A percentile compares a stretch with the other conserved stretches of the same genome.
phyloP scores from a whole-genome alignment of 2,888 invertebrate genomes.

The Suillia variegata region DNA sequence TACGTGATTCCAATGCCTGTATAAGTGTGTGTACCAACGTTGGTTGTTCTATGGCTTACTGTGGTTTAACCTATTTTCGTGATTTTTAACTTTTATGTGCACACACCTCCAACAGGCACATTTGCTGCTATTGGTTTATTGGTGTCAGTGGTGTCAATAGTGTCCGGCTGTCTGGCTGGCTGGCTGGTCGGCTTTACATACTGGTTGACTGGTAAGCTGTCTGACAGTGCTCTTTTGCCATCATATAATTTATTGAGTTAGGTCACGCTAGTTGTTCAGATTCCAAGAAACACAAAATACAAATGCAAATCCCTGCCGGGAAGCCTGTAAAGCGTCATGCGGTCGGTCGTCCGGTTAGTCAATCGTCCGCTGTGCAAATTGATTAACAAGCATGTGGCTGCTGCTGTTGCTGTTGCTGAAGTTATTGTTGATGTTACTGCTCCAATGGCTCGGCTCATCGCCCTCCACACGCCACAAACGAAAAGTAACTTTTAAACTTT shows the following conservation, averaged over 20 bases:
- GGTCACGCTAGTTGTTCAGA: conserved; percentile 14
- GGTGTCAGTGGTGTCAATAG: conserved; percentile 8
- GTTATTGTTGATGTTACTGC: too few species aligned
- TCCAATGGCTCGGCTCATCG: conserved; percentile 6
- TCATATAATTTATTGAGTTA: conserved; percentile 14
- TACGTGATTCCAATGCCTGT: too few species aligned
- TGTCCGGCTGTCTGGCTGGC: conserved; percentile 24
- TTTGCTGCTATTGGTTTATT: conserved; percentile 13
- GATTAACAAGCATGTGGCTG: too few species aligned
- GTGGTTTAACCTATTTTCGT: conserved; percentile 34
- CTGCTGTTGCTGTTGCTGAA: too few species aligned
- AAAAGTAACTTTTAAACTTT: too few species aligned
- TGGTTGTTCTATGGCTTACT: conserved; percentile 38
- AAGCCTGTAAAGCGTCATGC: neutral
- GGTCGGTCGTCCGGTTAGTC: neutral
- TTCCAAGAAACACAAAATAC: too few species aligned
- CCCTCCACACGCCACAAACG: neutral
- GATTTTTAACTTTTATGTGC: conserved; percentile 42
- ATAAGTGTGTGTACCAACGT: too few species aligned
- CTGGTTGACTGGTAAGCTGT: too few species aligned
- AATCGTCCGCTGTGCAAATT: neutral
- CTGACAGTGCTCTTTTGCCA: neutral
- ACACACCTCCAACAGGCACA: too few species aligned
- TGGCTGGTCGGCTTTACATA: too few species aligned
- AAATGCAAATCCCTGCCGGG: conserved; percentile 2